These are phyloP conservation scores for Cryptotis parvus DNA, from an alignment of 2,113 vertebrate genomes.

Conservation along the genomic window DNA sequence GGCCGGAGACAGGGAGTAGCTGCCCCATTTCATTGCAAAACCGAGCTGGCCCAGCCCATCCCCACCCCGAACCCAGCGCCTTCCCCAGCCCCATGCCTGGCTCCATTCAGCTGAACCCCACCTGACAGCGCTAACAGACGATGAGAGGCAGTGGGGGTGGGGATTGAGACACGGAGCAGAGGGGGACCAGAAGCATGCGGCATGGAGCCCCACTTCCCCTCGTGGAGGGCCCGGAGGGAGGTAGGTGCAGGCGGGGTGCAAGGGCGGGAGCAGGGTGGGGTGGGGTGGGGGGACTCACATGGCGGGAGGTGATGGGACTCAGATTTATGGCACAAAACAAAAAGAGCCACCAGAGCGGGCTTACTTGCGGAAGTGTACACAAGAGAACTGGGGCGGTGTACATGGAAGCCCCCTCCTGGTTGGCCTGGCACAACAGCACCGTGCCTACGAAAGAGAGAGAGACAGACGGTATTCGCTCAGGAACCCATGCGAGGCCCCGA, in stretches of 20 bases:
- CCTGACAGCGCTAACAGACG: background rate
- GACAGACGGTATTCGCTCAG: constrained; percentile 85
- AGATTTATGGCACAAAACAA: constrained; percentile 83
- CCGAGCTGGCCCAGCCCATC: background rate
- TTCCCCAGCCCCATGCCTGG: background rate
- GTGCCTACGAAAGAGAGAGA: constrained; percentile 90
- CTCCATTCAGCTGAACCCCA: background rate
- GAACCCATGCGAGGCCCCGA: constrained; percentile 77
- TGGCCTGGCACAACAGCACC: constrained; percentile 91
- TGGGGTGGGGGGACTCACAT: constrained; percentile 54
- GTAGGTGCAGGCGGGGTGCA: constrained; percentile 23
- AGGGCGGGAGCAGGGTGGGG: background rate
- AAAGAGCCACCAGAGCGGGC: constrained; percentile 82
- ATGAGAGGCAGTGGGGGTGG: constrained; percentile 51
- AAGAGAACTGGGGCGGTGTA: constrained; percentile 92
- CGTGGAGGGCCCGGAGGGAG: background rate
- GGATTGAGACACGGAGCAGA: constrained; percentile 17
- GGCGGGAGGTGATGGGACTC: constrained; percentile 70
- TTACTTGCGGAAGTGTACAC: constrained; percentile 93
- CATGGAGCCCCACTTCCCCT: background rate
- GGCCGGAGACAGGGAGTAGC: too few species aligned
- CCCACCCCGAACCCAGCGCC: background rate
- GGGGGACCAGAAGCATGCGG: constrained; percentile 31
- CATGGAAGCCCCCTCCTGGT: constrained; percentile 91
- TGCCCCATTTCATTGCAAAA: background rate